A percentile compares a stretch with the other conserved stretches of the same genome.
These are phyloP conservation scores for Alectura lathami DNA, from an alignment of 2,113 vertebrate genomes.

Conservation along the genomic window DNA sequence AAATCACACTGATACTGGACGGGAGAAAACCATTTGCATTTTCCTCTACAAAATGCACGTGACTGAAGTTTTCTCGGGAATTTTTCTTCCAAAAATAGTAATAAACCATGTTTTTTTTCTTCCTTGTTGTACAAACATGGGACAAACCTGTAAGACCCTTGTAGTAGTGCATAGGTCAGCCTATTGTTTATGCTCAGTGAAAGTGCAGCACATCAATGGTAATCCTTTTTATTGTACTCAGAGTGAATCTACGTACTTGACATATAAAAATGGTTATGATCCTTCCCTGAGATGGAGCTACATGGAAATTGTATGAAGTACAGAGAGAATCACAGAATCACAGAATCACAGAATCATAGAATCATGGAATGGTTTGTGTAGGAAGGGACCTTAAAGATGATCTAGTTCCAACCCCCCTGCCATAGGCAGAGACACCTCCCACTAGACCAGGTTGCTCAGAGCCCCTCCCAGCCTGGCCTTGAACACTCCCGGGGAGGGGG, in stretches of 20 bases:
- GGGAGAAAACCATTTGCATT: not conserved
- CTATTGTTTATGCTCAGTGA: constrained; percentile 4
- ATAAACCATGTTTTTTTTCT: not conserved
- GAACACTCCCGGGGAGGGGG: too few relatives aligned
- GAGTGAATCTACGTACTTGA: constrained; percentile 2
- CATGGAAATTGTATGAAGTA: not conserved
- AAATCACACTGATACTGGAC: not conserved
- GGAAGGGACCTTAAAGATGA: too few relatives aligned
- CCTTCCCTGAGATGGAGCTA: not conserved
- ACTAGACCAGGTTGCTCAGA: too few relatives aligned
- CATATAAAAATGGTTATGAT: not conserved
- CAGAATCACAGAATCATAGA: too few relatives aligned
- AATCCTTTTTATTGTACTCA: constrained; percentile 26
- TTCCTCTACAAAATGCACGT: not conserved
- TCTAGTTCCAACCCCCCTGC: too few relatives aligned
- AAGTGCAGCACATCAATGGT: constrained; percentile 32
- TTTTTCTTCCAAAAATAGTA: not conserved
- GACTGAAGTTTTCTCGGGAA: not conserved
- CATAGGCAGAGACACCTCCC: too few relatives aligned
- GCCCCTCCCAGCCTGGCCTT: too few relatives aligned
- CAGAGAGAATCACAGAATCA: too few relatives aligned
- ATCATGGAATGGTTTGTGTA: too few relatives aligned
- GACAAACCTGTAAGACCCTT: not conserved
- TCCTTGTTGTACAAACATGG: not conserved
- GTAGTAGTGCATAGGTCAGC: constrained; percentile 6